A percentile compares a stretch with the other conserved stretches of the same genome.
phyloP scores from a whole-genome alignment of 1,140 invertebrate species.

The Nilaparvata lugens region DNA sequence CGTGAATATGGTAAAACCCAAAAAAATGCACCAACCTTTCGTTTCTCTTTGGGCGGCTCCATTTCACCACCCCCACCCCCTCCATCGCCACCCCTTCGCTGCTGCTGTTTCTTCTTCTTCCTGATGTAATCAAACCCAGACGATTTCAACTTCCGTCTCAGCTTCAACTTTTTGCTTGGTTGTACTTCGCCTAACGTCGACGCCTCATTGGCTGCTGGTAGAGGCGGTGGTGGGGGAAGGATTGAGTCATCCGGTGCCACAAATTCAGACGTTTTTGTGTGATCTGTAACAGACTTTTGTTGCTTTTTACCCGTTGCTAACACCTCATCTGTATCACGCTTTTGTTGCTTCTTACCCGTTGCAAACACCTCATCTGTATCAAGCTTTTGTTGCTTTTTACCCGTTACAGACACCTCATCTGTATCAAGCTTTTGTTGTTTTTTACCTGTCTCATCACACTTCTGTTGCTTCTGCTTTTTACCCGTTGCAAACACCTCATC shows the following conservation, averaged over 20 bases:
- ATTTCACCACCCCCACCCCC: conserved; percentile 32
- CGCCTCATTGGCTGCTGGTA: not conserved
- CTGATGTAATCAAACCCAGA: conserved; percentile 80
- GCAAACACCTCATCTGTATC: too few relatives aligned
- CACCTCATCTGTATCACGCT: not conserved
- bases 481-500: conserved; percentile 28
- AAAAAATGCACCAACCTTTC: conserved; percentile 34
- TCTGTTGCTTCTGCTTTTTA: conserved; percentile 32
- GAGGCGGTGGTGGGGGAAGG: too few relatives aligned
- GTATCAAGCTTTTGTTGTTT: too few relatives aligned
- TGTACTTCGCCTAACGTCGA: conserved; percentile 8
- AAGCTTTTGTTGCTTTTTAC: too few relatives aligned
- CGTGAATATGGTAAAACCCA: too few relatives aligned
- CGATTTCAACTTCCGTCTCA: conserved; percentile 50
- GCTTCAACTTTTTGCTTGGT: conserved; percentile 38
- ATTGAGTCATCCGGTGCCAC: too few relatives aligned
- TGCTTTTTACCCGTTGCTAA: conserved; percentile 28
- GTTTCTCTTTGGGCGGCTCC: conserved; percentile 34
- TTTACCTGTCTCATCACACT: conserved; percentile 26
- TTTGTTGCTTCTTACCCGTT: conserved; percentile 23
- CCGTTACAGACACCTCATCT: too few relatives aligned
- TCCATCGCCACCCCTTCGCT: too few relatives aligned
- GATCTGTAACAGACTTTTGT: conserved; percentile 33
- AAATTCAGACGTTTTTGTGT: too few relatives aligned
- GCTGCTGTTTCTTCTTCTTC: conserved; percentile 63